Evolutionary conservation across 1,140 invertebrate genomes (phyloP).

Genomic region (Linepithema humile): DNA sequence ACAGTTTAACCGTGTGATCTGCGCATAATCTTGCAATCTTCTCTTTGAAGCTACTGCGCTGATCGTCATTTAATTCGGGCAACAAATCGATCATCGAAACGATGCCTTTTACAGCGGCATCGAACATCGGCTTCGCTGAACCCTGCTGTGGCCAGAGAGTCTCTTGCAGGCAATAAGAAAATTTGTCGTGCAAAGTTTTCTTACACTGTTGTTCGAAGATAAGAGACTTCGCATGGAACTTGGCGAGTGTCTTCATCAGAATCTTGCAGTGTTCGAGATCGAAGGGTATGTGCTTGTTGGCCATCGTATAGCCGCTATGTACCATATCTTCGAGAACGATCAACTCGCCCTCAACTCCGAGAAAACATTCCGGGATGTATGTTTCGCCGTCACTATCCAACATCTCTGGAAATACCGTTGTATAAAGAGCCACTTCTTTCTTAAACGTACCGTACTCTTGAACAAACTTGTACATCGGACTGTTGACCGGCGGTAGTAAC

Average conservation of each 20-base stretch:
- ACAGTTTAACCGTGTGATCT: slow-evolving; percentile 75
- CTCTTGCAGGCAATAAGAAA: slow-evolving; percentile 84
- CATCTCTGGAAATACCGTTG: slow-evolving; percentile 81
- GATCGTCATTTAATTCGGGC: slow-evolving; percentile 49
- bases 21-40: slow-evolving; percentile 53
- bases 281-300: slow-evolving; percentile 83
- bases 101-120: slow-evolving; percentile 73
- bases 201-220: slow-evolving; percentile 84
- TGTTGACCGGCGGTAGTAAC: slow-evolving; percentile 78
- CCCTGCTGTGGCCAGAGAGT: slow-evolving; percentile 83
- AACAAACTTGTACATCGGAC: slow-evolving; percentile 79
- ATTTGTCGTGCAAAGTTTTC: slow-evolving; percentile 80
- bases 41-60: slow-evolving; percentile 59
- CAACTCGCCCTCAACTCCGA: slow-evolving; percentile 81
- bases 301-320: slow-evolving; percentile 83
- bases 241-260: slow-evolving; percentile 84
- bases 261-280: slow-evolving; percentile 83
- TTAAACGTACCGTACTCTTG: slow-evolving; percentile 83
- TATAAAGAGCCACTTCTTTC: slow-evolving; percentile 84
- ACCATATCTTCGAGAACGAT: slow-evolving; percentile 84
- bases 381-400: slow-evolving; percentile 67
- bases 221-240: slow-evolving; percentile 85
- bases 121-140: slow-evolving; percentile 74
- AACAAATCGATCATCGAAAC: slow-evolving; percentile 75
- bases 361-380: slow-evolving; percentile 82